These are phyloP conservation scores for Ceyx margarethae DNA, from an alignment of 2,113 vertebrate genomes.

Conservation along the genomic window DNA sequence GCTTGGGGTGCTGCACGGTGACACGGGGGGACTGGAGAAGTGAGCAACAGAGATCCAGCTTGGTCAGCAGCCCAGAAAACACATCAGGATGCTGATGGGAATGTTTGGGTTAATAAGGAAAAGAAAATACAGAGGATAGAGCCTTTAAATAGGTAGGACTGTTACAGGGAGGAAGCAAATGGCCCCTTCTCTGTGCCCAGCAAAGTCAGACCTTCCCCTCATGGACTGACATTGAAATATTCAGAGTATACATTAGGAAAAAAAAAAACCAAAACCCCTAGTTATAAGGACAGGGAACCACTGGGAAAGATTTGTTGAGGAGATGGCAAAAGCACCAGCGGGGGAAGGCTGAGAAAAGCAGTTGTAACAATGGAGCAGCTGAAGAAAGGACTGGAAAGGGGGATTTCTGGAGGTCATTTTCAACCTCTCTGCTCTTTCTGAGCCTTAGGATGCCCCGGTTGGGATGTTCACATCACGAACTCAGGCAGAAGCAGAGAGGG, in stretches of 20 bases:
- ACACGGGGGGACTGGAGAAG: neutral
- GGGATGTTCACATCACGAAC: neutral
- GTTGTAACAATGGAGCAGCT: neutral
- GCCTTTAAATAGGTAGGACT: neutral
- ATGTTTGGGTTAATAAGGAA: neutral
- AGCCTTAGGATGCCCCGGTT: neutral
- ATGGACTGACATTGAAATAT: neutral
- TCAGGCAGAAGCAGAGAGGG: neutral
- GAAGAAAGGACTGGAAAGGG: neutral
- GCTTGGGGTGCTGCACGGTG: neutral
- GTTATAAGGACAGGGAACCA: slow-evolving; percentile 14
- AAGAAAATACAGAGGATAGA: neutral
- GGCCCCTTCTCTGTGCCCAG: neutral
- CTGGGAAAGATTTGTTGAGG: slow-evolving; percentile 17
- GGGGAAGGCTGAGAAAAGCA: slow-evolving; percentile 19
- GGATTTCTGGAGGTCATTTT: neutral
- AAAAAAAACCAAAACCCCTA: neutral
- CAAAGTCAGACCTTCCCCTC: neutral
- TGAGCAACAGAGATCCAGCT: neutral
- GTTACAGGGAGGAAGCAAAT: neutral
- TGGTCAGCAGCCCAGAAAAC: neutral
- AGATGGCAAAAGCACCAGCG: slow-evolving; percentile 6
- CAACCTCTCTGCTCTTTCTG: neutral
- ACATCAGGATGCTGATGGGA: neutral
- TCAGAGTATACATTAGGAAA: neutral